Conservation (phyloP, 2,888 invertebrate species). For the Ectemnius continuus region DNA sequence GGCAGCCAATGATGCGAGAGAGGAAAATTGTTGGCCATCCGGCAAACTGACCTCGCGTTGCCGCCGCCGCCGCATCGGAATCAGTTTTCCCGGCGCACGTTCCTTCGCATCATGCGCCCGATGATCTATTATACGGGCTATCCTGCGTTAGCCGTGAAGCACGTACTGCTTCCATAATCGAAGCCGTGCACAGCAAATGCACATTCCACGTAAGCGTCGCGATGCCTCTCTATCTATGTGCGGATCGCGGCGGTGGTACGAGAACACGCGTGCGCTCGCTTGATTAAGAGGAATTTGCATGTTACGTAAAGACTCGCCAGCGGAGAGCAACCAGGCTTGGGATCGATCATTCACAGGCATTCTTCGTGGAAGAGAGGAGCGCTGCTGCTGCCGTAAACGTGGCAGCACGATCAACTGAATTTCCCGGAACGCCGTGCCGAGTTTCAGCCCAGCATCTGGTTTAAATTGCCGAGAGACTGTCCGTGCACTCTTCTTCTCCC, state of each 20-base stretch:
- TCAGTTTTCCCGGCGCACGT: no score
- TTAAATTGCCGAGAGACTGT: constrained; percentile 26
- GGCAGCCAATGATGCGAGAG: neutral
- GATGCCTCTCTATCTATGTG: no score
- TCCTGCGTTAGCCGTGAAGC: no score
- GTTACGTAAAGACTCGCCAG: neutral
- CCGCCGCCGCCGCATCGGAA: no score
- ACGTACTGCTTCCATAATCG: no score
- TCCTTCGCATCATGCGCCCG: no score
- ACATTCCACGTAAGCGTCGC: no score
- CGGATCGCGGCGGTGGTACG: no score
- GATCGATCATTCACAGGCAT: neutral
- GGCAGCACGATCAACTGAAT: constrained; percentile 15
- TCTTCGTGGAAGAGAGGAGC: neutral
- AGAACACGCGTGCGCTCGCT: neutral
- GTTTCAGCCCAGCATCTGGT: constrained; percentile 27
- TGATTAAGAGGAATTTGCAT: constrained; percentile 1
- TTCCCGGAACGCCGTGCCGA: neutral
- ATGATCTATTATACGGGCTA: no score
- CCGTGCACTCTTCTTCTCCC: neutral
- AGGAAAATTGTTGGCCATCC: neutral
- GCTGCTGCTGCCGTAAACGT: no score
- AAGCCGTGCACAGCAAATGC: no score
- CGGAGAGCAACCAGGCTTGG: no score
- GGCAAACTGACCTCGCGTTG: neutral